Conservation (phyloP, 2,113 vertebrate species). For the Acanthisitta chloris region DNA sequence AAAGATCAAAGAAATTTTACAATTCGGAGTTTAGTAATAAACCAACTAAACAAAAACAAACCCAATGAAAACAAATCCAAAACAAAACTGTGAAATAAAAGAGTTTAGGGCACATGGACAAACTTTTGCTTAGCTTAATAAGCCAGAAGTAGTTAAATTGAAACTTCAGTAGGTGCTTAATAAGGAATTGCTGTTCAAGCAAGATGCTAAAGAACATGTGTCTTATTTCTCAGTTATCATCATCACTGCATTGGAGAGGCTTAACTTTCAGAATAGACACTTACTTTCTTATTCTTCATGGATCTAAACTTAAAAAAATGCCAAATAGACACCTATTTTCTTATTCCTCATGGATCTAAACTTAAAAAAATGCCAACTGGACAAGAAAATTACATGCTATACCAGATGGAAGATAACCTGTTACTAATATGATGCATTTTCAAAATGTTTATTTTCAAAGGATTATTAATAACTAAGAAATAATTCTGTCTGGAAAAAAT, state of each 20-base stretch:
- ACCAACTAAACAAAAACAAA: not conserved
- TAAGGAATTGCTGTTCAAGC: not conserved
- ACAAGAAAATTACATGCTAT: fast-evolving
- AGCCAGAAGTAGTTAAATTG: not conserved
- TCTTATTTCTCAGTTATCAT: not conserved
- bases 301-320: not conserved
- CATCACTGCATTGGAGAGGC: not conserved
- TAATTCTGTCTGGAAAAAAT: not conserved
- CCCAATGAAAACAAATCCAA: not conserved
- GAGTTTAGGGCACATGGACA: not conserved
- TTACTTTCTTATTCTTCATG: not conserved
- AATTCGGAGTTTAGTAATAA: not conserved
- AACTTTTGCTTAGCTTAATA: not conserved
- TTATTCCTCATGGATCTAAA: too few relatives aligned
- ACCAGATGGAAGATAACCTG: not conserved
- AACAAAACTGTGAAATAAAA: not conserved
- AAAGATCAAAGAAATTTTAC: not conserved
- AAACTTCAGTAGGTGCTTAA: not conserved
- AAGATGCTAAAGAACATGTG: too few relatives aligned
- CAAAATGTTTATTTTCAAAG: not conserved
- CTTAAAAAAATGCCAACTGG: too few relatives aligned
- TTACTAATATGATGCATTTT: not conserved
- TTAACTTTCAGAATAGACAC: not conserved
- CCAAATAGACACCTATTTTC: too few relatives aligned
- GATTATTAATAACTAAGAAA: not conserved